Evolutionary conservation across 2,888 invertebrate species (phyloP), one percentile per base, ranked within the genome.

Genomic region (Cephonodes hylas): DNA sequence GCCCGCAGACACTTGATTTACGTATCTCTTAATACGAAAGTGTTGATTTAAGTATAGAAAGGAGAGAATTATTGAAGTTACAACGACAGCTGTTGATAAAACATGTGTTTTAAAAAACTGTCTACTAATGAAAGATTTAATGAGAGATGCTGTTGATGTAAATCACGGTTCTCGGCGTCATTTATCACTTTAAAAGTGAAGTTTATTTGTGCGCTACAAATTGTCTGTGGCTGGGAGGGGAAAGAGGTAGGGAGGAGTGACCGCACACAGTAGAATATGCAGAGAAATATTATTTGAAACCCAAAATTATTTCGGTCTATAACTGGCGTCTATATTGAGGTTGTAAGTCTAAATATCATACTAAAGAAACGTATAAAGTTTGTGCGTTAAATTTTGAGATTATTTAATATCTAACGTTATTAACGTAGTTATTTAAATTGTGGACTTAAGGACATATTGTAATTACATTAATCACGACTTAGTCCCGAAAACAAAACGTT

Each of bases 1-100:
- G 79, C 79, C 83, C 79, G 74, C 79, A 77, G 77, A 77, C 78
- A 74, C 72, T 77, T 85, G 83, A 89, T 86, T 88, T 87, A 88
- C 79, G 79, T 74, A 75, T 77, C 77, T 73, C 75, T 85, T 85
- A 85, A 85, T 85, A 81, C 83, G 80, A 83, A 82, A 80, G 83
- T 83, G 85, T 84, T 87, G 86, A 87, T 86, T 85, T 83, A 86
- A 85, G 73, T 80, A 80, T 79, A 73, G 76, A 74, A 74, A 69
- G 71, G 65, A 67, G 68, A 71, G 46, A 70, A 67, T 68, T 67
- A 66, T 69, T 63, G 59, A 58, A 63, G 46, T 59, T 69, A 62
- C 66, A 44, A 63, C 59, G 60, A 59, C 58, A 42, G 58, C 13
- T 57, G 18, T 45, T 38, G 31, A 34, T 34, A 45, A 61, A 58